phyloP scores from a whole-genome alignment of 2,888 invertebrate genomes.

The Lordiphosa andalusiaca region DNA sequence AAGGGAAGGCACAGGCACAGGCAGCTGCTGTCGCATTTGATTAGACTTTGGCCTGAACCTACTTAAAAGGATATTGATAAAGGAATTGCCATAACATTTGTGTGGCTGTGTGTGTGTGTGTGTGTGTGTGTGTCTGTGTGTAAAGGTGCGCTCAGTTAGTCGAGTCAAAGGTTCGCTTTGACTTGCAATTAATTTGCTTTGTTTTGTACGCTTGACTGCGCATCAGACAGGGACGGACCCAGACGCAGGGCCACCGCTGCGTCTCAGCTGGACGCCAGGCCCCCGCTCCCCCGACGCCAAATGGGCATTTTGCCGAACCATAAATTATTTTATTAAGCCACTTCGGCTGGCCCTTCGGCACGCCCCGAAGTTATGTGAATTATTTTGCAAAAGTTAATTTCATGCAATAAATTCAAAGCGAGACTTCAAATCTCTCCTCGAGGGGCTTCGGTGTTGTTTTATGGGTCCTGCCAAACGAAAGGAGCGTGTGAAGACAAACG shows the following conservation, averaged over 20 bases:
- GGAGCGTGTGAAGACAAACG: conserved; percentile 15
- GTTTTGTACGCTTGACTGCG: conserved; percentile 70
- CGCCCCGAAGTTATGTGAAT: conserved; percentile 68
- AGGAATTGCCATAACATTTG: conserved; percentile 53
- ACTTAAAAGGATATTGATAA: conserved; percentile 70
- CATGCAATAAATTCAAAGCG: conserved; percentile 71
- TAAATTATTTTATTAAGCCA: conserved; percentile 75
- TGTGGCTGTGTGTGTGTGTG: conserved; percentile 7
- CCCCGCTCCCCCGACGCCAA: conserved; percentile 21
- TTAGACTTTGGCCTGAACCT: conserved; percentile 51
- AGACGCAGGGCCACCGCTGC: conserved; percentile 13
- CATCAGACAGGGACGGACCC: conserved; percentile 20
- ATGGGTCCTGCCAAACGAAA: not conserved
- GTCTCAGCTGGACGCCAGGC: conserved; percentile 16
- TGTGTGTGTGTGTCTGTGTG: conserved; percentile 24
- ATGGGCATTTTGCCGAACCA: conserved; percentile 61
- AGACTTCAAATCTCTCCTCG: conserved; percentile 1
- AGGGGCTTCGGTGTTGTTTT: too few relatives aligned
- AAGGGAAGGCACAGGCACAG: conserved; percentile 22
- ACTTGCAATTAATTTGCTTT: conserved; percentile 78
- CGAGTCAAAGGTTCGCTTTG: conserved; percentile 63
- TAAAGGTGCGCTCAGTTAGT: conserved; percentile 56
- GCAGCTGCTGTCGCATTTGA: conserved; percentile 66
- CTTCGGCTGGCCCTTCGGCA: conserved; percentile 62
- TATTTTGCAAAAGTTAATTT: conserved; percentile 74